phyloP scores from a whole-genome alignment of 2,888 invertebrate species.

The Hyposoter dolosus region DNA sequence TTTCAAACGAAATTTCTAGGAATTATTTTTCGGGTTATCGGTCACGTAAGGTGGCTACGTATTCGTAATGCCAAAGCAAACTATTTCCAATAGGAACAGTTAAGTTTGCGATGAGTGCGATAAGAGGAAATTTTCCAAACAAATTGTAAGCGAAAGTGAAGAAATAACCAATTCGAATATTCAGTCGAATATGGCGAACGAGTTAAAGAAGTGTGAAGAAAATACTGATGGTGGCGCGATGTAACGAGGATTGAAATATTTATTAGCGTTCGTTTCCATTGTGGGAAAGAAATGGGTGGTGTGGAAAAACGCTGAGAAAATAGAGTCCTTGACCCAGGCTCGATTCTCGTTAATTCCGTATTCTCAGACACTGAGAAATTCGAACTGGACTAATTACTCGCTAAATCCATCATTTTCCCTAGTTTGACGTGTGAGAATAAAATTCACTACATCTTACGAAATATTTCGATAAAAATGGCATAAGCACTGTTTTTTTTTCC shows the following conservation, averaged over 20 bases:
- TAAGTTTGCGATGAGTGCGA: neutral
- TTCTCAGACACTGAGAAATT: neutral
- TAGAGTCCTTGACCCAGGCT: conserved; percentile 24
- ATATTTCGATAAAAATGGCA: neutral
- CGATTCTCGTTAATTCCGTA: neutral
- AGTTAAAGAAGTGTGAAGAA: neutral
- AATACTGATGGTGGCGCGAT: neutral
- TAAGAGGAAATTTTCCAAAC: neutral
- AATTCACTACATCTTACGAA: neutral
- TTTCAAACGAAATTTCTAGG: no score
- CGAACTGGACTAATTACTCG: neutral
- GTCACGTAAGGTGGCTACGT: neutral
- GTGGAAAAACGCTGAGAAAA: conserved; percentile 8
- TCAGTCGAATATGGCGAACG: neutral
- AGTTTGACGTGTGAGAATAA: neutral
- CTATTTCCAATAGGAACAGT: neutral
- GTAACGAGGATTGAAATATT: neutral
- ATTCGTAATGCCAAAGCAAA: neutral
- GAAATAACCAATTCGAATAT: neutral
- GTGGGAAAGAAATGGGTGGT: neutral
- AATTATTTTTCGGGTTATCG: neutral
- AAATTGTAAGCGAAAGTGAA: neutral
- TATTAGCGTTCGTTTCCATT: neutral
- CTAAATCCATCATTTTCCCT: neutral
- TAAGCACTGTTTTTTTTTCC: neutral